Conservation (phyloP, 2,113 vertebrate species). For the Mus spicilegus region DNA sequence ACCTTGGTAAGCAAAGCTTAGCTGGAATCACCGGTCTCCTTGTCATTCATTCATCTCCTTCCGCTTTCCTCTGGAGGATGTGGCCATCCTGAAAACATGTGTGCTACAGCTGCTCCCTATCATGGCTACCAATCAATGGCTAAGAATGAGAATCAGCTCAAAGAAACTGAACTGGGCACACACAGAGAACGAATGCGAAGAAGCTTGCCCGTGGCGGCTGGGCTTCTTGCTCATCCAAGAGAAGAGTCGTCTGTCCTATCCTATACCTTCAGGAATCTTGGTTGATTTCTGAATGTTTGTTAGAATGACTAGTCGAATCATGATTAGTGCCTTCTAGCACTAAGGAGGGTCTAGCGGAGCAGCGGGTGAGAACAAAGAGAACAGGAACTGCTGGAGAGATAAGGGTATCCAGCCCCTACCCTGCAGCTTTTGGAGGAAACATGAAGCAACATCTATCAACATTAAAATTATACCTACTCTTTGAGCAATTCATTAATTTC, state of each 20-base stretch:
- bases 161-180: constrained; percentile 25
- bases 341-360: not conserved
- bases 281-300: not conserved
- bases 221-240: not conserved
- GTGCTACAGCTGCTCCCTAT: not conserved
- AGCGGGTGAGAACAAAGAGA: not conserved
- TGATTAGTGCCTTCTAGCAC: not conserved
- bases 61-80: not conserved
- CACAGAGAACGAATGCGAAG: constrained; percentile 10
- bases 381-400: not conserved
- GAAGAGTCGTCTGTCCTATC: not conserved
- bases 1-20: not conserved
- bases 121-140: not conserved
- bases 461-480: constrained; percentile 30
- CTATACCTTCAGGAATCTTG: not conserved
- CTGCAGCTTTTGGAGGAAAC: not conserved
- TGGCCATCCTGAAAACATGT: not conserved
- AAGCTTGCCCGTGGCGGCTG: not conserved
- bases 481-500: constrained; percentile 23
- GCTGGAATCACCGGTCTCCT: not conserved
- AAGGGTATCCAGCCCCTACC: not conserved
- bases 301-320: constrained; percentile 1
- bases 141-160: not conserved
- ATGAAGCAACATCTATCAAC: not conserved
- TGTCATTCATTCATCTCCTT: not conserved